These are phyloP conservation scores for Pyralis farinalis DNA, from an alignment of 2,888 invertebrate genomes.

Conservation along the genomic window DNA sequence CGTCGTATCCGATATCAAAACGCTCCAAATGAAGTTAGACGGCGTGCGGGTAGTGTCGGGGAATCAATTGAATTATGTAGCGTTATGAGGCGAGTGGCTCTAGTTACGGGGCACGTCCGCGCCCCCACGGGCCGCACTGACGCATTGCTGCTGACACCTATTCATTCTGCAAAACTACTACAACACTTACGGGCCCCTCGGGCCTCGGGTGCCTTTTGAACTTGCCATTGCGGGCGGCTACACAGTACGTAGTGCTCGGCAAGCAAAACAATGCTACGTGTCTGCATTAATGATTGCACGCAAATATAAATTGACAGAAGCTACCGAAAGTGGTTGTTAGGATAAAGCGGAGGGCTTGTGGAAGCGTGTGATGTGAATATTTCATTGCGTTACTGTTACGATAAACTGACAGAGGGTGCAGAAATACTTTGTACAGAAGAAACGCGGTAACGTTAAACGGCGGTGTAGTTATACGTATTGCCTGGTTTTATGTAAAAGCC, in stretches of 20 bases:
- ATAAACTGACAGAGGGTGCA: constrained; percentile 34
- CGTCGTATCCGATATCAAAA: constrained; percentile 79
- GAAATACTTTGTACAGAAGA: constrained; percentile 23
- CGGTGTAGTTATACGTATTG: no score
- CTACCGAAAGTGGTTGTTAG: constrained; percentile 70
- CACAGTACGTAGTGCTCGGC: not conserved
- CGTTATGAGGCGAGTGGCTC: constrained; percentile 73
- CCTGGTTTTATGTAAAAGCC: no score
- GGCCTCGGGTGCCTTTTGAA: constrained; percentile 2
- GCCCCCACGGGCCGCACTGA: constrained; percentile 51
- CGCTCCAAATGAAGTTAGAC: constrained; percentile 75
- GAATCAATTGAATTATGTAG: constrained; percentile 79
- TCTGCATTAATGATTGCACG: constrained; percentile 61
- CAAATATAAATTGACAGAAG: constrained; percentile 75
- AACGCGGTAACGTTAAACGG: constrained; percentile 12
- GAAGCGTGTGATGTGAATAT: constrained; percentile 70
- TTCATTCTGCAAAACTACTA: constrained; percentile 44
- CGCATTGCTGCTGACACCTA: constrained; percentile 74
- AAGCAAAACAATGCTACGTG: constrained; percentile 9
- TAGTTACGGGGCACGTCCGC: constrained; percentile 69
- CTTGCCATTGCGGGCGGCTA: constrained; percentile 3
- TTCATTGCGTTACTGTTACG: constrained; percentile 32
- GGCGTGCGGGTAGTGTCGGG: constrained; percentile 77
- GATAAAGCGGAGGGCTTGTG: constrained; percentile 49
- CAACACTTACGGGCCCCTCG: no score